Evolutionary conservation across 2,113 vertebrate species (phyloP).

Genomic region (Tachuris rubrigastra): DNA sequence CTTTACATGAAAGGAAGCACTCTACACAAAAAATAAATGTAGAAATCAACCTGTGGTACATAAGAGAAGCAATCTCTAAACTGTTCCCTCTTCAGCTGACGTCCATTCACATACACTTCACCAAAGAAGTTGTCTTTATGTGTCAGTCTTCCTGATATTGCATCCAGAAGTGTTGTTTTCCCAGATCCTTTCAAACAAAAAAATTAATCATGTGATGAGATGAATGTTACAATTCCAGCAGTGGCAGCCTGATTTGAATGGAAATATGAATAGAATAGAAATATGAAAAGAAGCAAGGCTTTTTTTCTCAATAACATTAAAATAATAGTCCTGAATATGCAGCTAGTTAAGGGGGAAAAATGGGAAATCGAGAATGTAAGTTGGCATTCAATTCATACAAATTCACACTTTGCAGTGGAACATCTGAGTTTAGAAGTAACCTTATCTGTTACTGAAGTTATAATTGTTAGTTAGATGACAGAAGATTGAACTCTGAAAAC

Average conservation of each 20-base stretch:
- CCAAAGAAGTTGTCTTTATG: constrained; percentile 75
- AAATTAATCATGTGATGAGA: neutral
- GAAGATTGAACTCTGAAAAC: neutral
- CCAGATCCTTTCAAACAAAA: constrained; percentile 83
- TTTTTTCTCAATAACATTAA: neutral
- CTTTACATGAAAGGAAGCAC: neutral
- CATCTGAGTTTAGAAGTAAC: neutral
- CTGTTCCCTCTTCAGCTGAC: constrained; percentile 79
- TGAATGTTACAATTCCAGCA: neutral
- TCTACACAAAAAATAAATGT: neutral
- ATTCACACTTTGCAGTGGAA: neutral
- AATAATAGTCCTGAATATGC: neutral
- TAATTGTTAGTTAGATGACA: neutral
- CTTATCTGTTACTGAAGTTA: neutral
- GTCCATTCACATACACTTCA: constrained; percentile 87
- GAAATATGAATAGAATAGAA: neutral
- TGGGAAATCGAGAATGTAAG: neutral
- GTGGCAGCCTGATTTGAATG: neutral
- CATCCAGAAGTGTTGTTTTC: constrained; percentile 92
- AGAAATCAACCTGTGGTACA: constrained; percentile 85
- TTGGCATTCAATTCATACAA: neutral
- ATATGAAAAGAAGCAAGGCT: neutral
- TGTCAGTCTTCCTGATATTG: constrained; percentile 86
- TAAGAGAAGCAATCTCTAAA: constrained; percentile 96
- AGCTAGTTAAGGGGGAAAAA: neutral